Conservation (phyloP, 2,888 invertebrate genomes). For the Synergus itoensis region DNA sequence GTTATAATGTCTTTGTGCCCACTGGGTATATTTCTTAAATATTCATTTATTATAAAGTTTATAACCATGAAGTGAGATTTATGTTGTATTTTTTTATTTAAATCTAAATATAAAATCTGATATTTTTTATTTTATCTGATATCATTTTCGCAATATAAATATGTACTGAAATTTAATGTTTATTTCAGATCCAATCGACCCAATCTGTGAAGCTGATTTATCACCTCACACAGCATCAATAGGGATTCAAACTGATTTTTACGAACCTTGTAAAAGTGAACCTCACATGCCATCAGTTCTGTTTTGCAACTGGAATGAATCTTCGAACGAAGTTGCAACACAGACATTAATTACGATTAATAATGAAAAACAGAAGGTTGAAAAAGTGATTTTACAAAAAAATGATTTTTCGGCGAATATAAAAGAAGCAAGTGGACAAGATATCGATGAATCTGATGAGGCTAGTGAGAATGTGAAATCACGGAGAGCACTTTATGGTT, state of each 20-base stretch:
- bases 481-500: no score
- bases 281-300: constrained; percentile 19
- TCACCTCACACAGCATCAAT: not conserved
- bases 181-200: not conserved
- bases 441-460: constrained; percentile 30
- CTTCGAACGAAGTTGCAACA: constrained; percentile 39
- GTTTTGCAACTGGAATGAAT: constrained; percentile 39
- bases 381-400: not conserved
- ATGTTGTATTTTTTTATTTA: not conserved
- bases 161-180: not conserved
- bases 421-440: constrained; percentile 24
- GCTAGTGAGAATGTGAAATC: constrained; percentile 22
- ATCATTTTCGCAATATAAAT: not conserved
- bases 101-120: not conserved
- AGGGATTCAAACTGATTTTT: not conserved
- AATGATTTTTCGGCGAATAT: constrained; percentile 10
- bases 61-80: no score
- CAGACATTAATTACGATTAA: constrained; percentile 41
- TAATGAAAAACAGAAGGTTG: not conserved
- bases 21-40: not conserved
- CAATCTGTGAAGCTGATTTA: no score
- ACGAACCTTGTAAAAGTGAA: not conserved
- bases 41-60: no score
- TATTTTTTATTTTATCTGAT: not conserved
- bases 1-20: no score